phyloP scores from a whole-genome alignment of 92 coral and sea anemone species.

The Epizoanthus ramosus region DNA sequence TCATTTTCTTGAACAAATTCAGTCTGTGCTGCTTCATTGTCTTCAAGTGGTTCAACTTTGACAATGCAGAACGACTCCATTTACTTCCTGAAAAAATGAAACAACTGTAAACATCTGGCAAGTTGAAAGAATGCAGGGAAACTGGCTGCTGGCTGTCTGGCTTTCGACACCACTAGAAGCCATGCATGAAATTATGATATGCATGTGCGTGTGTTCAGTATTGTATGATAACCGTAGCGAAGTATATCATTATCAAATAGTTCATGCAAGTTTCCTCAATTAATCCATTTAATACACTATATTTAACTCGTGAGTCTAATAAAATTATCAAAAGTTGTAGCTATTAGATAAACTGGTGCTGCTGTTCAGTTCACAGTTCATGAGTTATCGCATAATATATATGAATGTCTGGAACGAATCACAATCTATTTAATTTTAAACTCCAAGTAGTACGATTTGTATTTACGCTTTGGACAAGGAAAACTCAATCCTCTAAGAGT shows the following conservation, averaged over 20 bases:
- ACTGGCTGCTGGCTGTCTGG: no score
- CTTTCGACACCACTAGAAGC: not conserved
- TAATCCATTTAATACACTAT: no score
- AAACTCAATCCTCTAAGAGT: not conserved
- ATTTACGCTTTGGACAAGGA: not conserved
- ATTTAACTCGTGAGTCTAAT: not conserved
- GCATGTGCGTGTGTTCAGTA: no score
- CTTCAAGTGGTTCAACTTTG: constrained; percentile 39
- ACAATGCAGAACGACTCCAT: constrained; percentile 36
- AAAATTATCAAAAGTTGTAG: not conserved
- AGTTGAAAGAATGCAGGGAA: no score
- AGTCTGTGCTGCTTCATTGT: not conserved
- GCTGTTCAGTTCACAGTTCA: no score
- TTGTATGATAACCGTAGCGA: no score
- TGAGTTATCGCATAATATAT: not conserved
- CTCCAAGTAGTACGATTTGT: not conserved
- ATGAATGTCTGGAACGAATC: no score
- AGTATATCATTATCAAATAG: no score
- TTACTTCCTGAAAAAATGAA: constrained; percentile 28
- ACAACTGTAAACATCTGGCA: no score
- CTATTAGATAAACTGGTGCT: not conserved
- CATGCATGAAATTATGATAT: not conserved
- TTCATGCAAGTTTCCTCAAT: not conserved
- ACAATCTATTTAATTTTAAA: not conserved
- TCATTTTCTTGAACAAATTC: not conserved